phyloP scores from a whole-genome alignment of 2,888 invertebrate species.

The Serripes groenlandicus region DNA sequence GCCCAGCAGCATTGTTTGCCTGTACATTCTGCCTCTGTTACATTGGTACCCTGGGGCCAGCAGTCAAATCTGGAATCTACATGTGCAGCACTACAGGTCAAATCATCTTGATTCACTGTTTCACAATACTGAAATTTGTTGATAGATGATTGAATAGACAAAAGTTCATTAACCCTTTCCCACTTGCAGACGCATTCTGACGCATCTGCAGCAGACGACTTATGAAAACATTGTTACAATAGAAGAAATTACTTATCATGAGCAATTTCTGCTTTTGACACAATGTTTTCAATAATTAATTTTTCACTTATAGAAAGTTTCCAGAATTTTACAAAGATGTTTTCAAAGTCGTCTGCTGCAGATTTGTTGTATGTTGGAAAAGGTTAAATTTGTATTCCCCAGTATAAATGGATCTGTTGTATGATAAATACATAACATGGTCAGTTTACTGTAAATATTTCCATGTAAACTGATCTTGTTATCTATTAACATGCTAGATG shows the following conservation, averaged over 20 bases:
- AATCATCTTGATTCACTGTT: background rate
- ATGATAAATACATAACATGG: too few relatives aligned
- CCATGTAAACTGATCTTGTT: too few relatives aligned
- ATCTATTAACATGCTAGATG: too few relatives aligned
- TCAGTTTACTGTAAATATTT: too few relatives aligned
- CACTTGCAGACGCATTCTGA: background rate
- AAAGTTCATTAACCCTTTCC: background rate
- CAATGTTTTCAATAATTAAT: background rate
- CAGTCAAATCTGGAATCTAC: conserved; percentile 69
- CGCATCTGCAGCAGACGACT: too few relatives aligned
- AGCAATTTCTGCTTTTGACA: background rate
- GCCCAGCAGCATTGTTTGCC: conserved; percentile 75
- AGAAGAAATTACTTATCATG: background rate
- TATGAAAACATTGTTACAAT: background rate
- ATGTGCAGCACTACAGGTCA: conserved; percentile 29
- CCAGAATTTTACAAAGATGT: too few relatives aligned
- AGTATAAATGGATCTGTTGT: too few relatives aligned
- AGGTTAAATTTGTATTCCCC: too few relatives aligned
- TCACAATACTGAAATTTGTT: background rate
- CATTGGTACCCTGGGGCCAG: conserved; percentile 66
- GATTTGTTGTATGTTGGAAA: too few relatives aligned
- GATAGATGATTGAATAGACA: background rate
- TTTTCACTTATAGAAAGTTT: too few relatives aligned
- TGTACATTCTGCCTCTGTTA: conserved; percentile 62
- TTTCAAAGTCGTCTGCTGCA: too few relatives aligned